phyloP scores from a whole-genome alignment of 1,140 invertebrate genomes.

The Xylocopa sonorina region DNA sequence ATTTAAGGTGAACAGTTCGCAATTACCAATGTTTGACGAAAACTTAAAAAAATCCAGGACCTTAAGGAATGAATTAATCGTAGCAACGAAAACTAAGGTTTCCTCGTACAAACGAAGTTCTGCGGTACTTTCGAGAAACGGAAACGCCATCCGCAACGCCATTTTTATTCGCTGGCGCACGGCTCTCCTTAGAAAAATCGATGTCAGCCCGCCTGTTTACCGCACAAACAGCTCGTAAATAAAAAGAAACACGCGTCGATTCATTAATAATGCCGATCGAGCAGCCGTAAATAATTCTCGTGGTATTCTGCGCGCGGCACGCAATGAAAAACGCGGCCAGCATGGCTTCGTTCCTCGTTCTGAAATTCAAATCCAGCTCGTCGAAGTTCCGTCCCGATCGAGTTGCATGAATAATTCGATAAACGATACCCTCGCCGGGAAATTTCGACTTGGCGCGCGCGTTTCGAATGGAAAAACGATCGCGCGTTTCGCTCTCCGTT shows the following conservation, averaged over 20 bases:
- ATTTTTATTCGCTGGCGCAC: too few species aligned
- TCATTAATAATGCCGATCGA: background rate
- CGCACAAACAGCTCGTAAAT: background rate
- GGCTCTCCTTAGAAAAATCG: too few species aligned
- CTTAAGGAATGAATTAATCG: too few species aligned
- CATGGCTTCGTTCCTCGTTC: background rate
- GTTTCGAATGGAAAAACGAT: background rate
- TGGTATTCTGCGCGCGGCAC: background rate
- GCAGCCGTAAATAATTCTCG: background rate
- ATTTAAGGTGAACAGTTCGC: too few species aligned
- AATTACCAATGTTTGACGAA: too few species aligned
- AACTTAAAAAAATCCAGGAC: too few species aligned
- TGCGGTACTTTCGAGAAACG: background rate
- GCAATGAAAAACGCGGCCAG: background rate
- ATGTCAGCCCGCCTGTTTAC: background rate
- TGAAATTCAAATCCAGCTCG: slow-evolving; percentile 40
- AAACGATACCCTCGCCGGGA: slow-evolving; percentile 13
- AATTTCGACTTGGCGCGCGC: slow-evolving; percentile 1
- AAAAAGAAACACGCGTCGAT: background rate
- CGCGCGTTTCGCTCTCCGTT: background rate
- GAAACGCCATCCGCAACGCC: too few species aligned
- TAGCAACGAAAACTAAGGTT: background rate
- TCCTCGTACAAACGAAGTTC: background rate
- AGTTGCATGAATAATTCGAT: slow-evolving; percentile 45
- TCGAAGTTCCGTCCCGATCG: slow-evolving; percentile 1